Evolutionary conservation across 2,797 vertebrate species (phyloP).

Genomic region (Manis crassicaudata): DNA sequence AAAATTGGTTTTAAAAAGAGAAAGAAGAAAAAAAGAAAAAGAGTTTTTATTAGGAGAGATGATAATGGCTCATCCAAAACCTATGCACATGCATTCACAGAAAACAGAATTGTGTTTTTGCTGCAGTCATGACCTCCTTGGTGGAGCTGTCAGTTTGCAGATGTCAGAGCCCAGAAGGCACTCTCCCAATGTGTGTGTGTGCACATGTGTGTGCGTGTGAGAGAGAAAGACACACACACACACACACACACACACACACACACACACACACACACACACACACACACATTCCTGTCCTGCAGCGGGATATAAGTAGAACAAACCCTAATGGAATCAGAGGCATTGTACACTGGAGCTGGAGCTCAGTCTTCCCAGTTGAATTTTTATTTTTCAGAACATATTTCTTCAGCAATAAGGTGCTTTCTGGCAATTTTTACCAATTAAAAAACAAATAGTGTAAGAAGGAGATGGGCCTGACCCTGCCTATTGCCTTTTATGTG

Average conservation of each 20-base stretch:
- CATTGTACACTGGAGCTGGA: background rate
- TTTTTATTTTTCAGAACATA: conserved; percentile 23
- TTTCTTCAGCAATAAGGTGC: conserved; percentile 26
- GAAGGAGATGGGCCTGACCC: background rate
- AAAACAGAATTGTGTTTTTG: background rate
- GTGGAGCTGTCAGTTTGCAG: background rate
- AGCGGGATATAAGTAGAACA: background rate
- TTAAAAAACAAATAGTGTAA: background rate
- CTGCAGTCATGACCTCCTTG: background rate
- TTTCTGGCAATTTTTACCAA: background rate
- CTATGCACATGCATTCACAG: background rate
- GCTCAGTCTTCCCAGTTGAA: background rate
- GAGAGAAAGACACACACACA: too few relatives aligned
- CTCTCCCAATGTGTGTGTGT: background rate
- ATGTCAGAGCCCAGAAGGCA: background rate
- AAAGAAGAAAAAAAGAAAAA: background rate
- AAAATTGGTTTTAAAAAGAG: conserved; percentile 2
- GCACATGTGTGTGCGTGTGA: background rate
- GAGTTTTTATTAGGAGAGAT: background rate
- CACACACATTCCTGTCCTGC: background rate
- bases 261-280: too few relatives aligned
- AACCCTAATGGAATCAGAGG: background rate
- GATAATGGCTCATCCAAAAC: background rate
- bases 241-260: too few relatives aligned
- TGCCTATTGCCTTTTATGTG: background rate